Evolutionary conservation across 2,888 invertebrate genomes (phyloP).

Genomic region (Rhamphomyia laevipes): DNA sequence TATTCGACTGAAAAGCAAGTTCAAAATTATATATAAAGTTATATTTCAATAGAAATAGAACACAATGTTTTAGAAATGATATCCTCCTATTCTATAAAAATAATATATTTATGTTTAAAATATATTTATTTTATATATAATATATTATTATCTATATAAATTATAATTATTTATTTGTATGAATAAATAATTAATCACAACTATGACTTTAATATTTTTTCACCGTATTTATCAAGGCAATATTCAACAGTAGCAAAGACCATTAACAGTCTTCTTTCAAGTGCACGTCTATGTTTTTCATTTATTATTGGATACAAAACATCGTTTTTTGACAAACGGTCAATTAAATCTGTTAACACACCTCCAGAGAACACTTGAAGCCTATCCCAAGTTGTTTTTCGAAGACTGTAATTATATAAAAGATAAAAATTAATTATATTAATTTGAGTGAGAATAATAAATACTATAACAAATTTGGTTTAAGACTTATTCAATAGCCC

Average conservation of each 20-base stretch:
- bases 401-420: slow-evolving; percentile 43
- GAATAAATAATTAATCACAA: neutral
- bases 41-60: too few species aligned
- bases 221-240: slow-evolving; percentile 52
- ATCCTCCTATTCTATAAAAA: too few species aligned
- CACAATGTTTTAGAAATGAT: too few species aligned
- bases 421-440: neutral
- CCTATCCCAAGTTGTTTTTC: slow-evolving; percentile 58
- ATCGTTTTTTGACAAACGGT: slow-evolving; percentile 42
- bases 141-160: too few species aligned
- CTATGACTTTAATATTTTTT: slow-evolving; percentile 34
- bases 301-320: slow-evolving; percentile 50
- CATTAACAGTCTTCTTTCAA: slow-evolving; percentile 63
- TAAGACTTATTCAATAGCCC: too few species aligned
- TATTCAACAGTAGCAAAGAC: slow-evolving; percentile 66
- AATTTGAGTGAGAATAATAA: neutral
- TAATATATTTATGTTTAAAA: too few species aligned
- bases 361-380: slow-evolving; percentile 61
- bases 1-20: too few species aligned
- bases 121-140: too few species aligned
- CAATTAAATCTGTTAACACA: slow-evolving; percentile 51
- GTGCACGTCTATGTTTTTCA: slow-evolving; percentile 58
- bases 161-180: too few species aligned
- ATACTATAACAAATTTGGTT: too few species aligned
- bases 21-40: too few species aligned